A percentile compares a stretch with the other conserved stretches of the same genome.
phyloP scores from a whole-genome alignment of 2,113 vertebrate species.

The Symphodus melops region DNA sequence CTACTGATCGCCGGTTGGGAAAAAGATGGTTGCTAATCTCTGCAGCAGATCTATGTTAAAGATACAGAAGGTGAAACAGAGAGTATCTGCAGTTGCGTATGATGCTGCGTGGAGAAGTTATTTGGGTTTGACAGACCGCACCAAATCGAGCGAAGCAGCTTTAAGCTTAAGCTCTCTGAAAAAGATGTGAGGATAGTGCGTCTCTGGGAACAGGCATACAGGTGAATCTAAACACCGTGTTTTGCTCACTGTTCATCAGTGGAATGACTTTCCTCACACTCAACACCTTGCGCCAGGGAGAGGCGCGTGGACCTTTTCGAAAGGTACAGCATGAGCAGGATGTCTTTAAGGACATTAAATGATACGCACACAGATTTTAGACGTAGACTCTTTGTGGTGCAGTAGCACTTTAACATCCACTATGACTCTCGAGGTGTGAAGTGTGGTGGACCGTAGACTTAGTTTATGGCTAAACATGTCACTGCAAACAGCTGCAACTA shows the following conservation, averaged over 20 bases:
- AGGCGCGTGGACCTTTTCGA: constrained; percentile 23
- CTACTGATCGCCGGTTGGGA: constrained; percentile 10
- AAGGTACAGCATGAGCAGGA: constrained; percentile 33
- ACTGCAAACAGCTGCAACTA: not conserved
- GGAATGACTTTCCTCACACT: constrained; percentile 35
- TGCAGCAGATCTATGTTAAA: constrained; percentile 62
- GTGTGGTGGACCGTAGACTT: constrained; percentile 5
- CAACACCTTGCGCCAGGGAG: constrained; percentile 50
- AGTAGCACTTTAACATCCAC: not conserved
- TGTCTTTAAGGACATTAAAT: constrained; percentile 9
- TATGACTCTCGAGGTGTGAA: not conserved
- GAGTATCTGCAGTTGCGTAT: constrained; percentile 73
- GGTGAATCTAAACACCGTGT: constrained; percentile 58
- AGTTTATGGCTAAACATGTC: not conserved
- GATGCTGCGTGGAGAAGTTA: constrained; percentile 70
- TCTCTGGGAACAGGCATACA: constrained; percentile 60
- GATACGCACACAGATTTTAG: constrained; percentile 2
- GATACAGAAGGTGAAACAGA: constrained; percentile 70
- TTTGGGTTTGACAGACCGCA: constrained; percentile 60
- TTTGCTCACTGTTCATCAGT: constrained; percentile 30
- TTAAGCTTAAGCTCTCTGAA: constrained; percentile 16
- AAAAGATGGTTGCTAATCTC: constrained; percentile 38
- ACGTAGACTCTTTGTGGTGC: not conserved
- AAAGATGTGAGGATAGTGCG: constrained; percentile 33
- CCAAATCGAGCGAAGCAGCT: constrained; percentile 50